Conservation (phyloP, 1,140 invertebrate species). For the Dryas iulia region DNA sequence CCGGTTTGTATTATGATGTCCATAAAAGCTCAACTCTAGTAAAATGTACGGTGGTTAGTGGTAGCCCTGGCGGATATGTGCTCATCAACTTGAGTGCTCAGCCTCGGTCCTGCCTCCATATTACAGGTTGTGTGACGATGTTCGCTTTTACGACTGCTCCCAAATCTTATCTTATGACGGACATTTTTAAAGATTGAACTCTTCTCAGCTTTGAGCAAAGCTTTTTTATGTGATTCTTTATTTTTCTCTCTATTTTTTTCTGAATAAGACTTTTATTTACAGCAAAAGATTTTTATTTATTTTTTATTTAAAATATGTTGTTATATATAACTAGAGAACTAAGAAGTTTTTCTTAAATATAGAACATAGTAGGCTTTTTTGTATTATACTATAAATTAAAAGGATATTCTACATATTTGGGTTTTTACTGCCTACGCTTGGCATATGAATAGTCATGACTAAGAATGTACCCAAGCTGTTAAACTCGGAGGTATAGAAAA, state of each 20-base stretch:
- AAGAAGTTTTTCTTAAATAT: too few relatives aligned
- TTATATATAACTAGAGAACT: too few relatives aligned
- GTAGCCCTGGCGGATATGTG: constrained; percentile 33
- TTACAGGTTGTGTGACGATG: constrained; percentile 44
- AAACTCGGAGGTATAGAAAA: too few relatives aligned
- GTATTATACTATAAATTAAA: too few relatives aligned
- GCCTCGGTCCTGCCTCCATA: constrained; percentile 36
- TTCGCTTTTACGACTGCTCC: constrained; percentile 47
- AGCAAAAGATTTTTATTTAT: neutral
- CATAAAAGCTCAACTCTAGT: constrained; percentile 14
- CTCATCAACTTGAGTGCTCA: constrained; percentile 57
- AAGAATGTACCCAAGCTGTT: too few relatives aligned
- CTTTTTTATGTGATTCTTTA: neutral
- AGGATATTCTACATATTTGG: too few relatives aligned
- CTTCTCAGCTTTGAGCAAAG: neutral
- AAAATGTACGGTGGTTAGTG: constrained; percentile 16
- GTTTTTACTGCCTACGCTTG: too few relatives aligned
- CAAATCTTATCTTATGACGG: constrained; percentile 43
- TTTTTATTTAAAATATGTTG: too few relatives aligned
- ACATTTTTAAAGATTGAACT: constrained; percentile 35
- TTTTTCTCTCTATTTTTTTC: neutral
- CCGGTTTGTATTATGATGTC: constrained; percentile 12
- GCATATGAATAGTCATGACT: too few relatives aligned
- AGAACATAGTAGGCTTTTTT: too few relatives aligned
- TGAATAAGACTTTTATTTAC: too few relatives aligned